Evolutionary conservation across 2,888 invertebrate species (phyloP).

Genomic region (Drosophila picticornis): DNA sequence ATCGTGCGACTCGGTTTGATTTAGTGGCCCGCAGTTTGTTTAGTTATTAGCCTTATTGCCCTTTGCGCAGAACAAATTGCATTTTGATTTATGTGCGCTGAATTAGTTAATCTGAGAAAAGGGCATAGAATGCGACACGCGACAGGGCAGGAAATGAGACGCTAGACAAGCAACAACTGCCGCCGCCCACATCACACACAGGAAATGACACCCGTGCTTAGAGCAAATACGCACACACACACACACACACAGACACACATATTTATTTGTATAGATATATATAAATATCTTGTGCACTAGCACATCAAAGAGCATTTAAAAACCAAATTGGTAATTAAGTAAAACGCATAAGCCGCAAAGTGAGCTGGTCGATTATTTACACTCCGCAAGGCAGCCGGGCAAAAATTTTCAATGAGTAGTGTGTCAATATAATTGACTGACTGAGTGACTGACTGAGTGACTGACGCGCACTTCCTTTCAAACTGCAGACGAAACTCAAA

Average conservation of each 20-base stretch:
- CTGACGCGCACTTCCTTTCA: slow-evolving; percentile 47
- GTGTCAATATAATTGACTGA: slow-evolving; percentile 52
- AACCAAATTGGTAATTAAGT: slow-evolving; percentile 79
- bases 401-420: slow-evolving; percentile 40
- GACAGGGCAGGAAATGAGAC: slow-evolving; percentile 66
- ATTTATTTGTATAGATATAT: not conserved
- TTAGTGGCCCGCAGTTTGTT: slow-evolving; percentile 80
- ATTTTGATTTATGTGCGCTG: slow-evolving; percentile 79
- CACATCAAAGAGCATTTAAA: slow-evolving; percentile 80
- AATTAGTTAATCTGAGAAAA: slow-evolving; percentile 68
- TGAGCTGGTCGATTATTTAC: slow-evolving; percentile 73
- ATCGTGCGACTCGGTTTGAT: slow-evolving; percentile 72
- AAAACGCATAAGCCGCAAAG: slow-evolving; percentile 77
- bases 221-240: slow-evolving; percentile 19
- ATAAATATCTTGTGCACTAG: slow-evolving; percentile 19
- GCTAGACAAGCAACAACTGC: slow-evolving; percentile 43
- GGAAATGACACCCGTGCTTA: slow-evolving; percentile 57
- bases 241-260: slow-evolving; percentile 8
- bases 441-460: slow-evolving; percentile 1
- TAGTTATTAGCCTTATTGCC: slow-evolving; percentile 80
- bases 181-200: slow-evolving; percentile 55
- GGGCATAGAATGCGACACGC: slow-evolving; percentile 47
- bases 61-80: slow-evolving; percentile 80
- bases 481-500: slow-evolving; percentile 29
- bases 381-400: slow-evolving; percentile 41